phyloP scores from a whole-genome alignment of 1,140 invertebrate genomes.

The Ericerus pela region DNA sequence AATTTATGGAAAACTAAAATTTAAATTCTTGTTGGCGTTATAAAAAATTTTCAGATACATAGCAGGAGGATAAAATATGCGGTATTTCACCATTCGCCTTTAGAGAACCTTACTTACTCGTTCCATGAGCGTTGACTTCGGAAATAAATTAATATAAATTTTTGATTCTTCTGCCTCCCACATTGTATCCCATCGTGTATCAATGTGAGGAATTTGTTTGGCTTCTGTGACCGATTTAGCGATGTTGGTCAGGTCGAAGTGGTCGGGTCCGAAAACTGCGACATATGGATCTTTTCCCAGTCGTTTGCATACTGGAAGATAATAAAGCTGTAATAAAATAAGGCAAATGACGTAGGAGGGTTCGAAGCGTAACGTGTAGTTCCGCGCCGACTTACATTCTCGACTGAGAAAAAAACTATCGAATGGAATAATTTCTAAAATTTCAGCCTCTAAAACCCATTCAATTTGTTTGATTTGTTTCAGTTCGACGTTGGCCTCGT shows the following conservation, averaged over 20 bases:
- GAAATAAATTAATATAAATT: conserved; percentile 1
- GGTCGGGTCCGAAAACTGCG: background rate
- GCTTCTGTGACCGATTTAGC: background rate
- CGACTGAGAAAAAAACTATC: background rate
- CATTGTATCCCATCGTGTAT: background rate
- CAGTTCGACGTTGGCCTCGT: background rate
- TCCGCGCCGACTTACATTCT: background rate
- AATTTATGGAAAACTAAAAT: too few relatives aligned
- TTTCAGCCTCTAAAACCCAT: background rate
- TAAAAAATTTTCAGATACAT: too few relatives aligned
- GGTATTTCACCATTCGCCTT: too few relatives aligned
- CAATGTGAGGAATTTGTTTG: conserved; percentile 6
- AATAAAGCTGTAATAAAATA: background rate
- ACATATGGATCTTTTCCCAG: background rate
- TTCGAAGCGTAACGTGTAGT: background rate
- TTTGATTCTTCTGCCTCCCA: background rate
- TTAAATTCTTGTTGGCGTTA: too few relatives aligned
- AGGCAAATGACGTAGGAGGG: background rate
- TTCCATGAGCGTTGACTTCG: background rate
- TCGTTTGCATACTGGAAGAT: background rate
- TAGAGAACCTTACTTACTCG: background rate
- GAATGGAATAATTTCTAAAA: background rate
- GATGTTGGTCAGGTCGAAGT: background rate
- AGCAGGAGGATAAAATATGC: too few relatives aligned
- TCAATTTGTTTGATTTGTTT: background rate